Evolutionary conservation across 37 sponge, comb jelly and placozoan species (phyloP).

Genomic region (Crambe crambe): DNA sequence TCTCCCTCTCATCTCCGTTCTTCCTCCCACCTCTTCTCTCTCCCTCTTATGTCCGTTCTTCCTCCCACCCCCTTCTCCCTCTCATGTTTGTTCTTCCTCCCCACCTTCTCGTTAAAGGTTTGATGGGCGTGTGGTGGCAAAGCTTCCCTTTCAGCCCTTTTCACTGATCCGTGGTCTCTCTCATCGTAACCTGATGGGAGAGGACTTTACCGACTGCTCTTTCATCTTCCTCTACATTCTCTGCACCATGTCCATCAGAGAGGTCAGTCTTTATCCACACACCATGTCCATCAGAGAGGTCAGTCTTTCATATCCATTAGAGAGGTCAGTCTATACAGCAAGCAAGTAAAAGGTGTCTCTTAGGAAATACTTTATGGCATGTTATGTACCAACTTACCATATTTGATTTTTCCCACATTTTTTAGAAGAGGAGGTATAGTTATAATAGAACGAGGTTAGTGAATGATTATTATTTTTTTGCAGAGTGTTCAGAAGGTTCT

Average conservation of each 20-base stretch:
- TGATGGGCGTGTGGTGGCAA: constrained; percentile 98
- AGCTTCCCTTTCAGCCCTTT: constrained; percentile 94
- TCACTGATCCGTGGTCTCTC: constrained; percentile 86
- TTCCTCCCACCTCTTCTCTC: neutral
- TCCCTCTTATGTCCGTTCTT: neutral
- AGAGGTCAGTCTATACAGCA: too few relatives aligned
- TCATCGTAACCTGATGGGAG: constrained; percentile 98
- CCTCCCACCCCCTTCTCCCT: constrained; percentile 8
- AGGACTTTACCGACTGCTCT: constrained; percentile 94
- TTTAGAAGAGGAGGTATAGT: too few relatives aligned
- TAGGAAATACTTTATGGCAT: too few relatives aligned
- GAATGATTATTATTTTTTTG: neutral
- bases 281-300: constrained; percentile 99
- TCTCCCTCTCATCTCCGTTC: neutral
- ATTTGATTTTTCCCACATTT: too few relatives aligned
- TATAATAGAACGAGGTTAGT: neutral
- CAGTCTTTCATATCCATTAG: constrained; percentile 81
- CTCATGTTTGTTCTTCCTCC: neutral
- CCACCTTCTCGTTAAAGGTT: constrained; percentile 73
- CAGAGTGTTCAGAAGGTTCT: constrained; percentile 79
- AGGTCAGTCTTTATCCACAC: constrained; percentile 68
- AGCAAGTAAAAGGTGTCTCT: too few relatives aligned
- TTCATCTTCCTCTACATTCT: constrained; percentile 99
- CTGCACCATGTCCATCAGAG: constrained; percentile 98
- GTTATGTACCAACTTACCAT: too few relatives aligned